These are phyloP conservation scores for Pemphredon lugubris DNA, from an alignment of 2,888 invertebrate genomes.

Conservation along the genomic window DNA sequence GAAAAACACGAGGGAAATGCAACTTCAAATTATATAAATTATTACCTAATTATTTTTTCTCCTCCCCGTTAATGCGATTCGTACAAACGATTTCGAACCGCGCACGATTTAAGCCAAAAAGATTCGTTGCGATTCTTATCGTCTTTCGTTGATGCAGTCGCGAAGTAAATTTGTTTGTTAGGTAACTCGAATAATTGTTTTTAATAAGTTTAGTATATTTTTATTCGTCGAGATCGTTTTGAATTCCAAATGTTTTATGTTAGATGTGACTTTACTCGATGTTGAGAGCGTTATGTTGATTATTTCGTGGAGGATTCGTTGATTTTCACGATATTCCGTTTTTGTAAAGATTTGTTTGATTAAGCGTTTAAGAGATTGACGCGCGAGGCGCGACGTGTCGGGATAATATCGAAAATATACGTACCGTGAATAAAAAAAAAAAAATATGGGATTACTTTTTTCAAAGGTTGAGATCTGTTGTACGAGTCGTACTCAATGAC, in stretches of 20 bases:
- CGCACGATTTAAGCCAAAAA: too few species aligned
- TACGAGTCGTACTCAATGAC: conserved; percentile 54
- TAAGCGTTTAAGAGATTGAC: background rate
- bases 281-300: too few species aligned
- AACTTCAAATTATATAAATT: conserved; percentile 62
- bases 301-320: background rate
- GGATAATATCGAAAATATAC: conserved; percentile 32
- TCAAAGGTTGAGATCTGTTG: conserved; percentile 46
- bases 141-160: conserved; percentile 7
- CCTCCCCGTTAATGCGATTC: conserved; percentile 48
- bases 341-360: background rate
- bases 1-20: conserved; percentile 29
- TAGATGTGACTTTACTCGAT: too few species aligned
- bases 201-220: too few species aligned
- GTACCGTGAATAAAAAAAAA: conserved; percentile 23
- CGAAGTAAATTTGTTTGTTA: too few species aligned
- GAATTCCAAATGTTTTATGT: too few species aligned
- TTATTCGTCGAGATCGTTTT: too few species aligned
- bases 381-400: conserved; percentile 11
- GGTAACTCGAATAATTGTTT: too few species aligned
- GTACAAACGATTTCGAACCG: too few species aligned
- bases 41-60: conserved; percentile 59
- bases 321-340: background rate
- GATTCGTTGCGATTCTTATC: too few species aligned
- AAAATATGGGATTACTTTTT: conserved; percentile 32